Base-by-base conservation (phyloP, 2,888 invertebrate genomes). In the Hydraecia micacea region DNA sequence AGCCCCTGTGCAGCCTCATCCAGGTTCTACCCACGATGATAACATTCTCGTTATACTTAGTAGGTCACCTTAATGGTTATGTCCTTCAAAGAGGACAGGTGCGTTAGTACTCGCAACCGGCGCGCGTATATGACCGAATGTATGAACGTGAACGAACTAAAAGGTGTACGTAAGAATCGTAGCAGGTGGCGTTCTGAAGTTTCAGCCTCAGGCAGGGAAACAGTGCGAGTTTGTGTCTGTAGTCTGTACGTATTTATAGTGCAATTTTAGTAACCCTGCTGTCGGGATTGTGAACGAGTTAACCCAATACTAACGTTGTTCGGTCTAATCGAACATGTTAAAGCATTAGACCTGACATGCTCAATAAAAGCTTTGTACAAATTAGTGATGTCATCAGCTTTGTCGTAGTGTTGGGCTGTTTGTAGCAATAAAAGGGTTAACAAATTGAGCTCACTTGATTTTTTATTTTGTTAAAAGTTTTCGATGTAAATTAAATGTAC, bases 381-480 rank as follows among this genome's bases (percentile, higher is more conserved):
- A 84, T 73, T 73, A 75, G 73, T 79, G 67, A 42, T 60, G 63
- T 75, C 73, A 79, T 81, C 73, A 71, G 71, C 79, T 84, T 84
- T 81, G 74, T 62, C 25, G 62, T 65, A 73, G 67, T 84, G 42
- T 58, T 46, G 73, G 11, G 6, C 36, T 73, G 21, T 74, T 75
- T 66, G 66, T 75, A 36, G 36, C 32, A 32, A 55, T 84, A 55
- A 81, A 78, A 73, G 66, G 60, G 42, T 80, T 71, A 36, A 81
- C 69, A 70, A 81, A 75, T 84, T 60, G 46, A 36, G 25, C 13
- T 36, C 36, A 36, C 49, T 67, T 73, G 75, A 65, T 84, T 84
- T 76, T 81, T 83, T 67, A 74, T 74, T 74, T 60, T 25, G 46
- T 84, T 73, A 28, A 63, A 74, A 72, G 46, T 70, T 78, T 75